Conservation (phyloP, 53 echinoderm and acorn worm genomes). For the Actinopyga echinites region DNA sequence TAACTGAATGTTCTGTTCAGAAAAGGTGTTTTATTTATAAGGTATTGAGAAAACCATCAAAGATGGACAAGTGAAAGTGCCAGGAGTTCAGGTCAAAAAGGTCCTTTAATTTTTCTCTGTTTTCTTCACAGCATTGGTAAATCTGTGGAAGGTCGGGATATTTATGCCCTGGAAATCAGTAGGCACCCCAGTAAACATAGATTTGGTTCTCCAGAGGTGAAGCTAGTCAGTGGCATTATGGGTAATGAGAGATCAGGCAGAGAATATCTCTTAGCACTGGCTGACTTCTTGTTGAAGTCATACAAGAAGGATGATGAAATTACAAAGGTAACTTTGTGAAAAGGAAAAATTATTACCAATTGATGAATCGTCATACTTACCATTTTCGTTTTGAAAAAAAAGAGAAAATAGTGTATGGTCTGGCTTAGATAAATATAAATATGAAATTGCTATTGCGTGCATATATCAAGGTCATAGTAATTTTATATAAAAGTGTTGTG, state of each 20-base stretch:
- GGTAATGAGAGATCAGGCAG: conserved; percentile 85
- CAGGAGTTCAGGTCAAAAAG: too few species aligned
- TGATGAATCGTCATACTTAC: not conserved
- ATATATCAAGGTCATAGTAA: too few species aligned
- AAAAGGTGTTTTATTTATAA: too few species aligned
- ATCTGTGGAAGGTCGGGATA: conserved; percentile 69
- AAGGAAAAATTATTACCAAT: not conserved
- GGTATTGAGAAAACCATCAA: too few species aligned
- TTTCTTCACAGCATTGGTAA: conserved; percentile 74
- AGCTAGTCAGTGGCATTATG: conserved; percentile 76
- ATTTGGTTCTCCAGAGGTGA: conserved; percentile 81
- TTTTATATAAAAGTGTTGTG: too few species aligned
- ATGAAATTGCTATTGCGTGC: too few species aligned
- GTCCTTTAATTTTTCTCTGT: not conserved
- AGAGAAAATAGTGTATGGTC: too few species aligned
- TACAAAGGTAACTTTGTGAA: conserved; percentile 63
- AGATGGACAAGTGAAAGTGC: too few species aligned
- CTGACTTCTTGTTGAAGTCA: conserved; percentile 70
- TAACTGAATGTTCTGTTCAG: too few species aligned
- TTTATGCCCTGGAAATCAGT: conserved; percentile 83
- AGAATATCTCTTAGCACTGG: conserved; percentile 77
- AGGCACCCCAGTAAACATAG: conserved; percentile 57
- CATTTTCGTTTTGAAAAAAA: too few species aligned
- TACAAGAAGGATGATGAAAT: conserved; percentile 87
- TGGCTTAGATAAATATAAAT: not conserved